phyloP scores from a whole-genome alignment of 2,797 vertebrate genomes.

The Fringilla coelebs region DNA sequence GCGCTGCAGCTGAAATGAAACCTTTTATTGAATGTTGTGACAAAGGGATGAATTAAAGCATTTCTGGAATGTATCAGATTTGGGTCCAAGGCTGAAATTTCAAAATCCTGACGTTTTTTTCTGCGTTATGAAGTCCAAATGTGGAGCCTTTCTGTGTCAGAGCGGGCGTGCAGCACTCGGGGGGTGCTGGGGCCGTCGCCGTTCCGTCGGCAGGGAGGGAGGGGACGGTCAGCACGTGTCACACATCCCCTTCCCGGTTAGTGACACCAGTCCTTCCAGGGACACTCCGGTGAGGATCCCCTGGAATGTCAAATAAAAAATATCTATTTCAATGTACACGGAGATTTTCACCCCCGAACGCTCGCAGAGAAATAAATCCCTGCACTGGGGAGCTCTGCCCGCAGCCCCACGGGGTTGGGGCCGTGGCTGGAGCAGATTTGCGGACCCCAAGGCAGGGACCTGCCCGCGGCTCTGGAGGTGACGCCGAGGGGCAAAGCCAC shows the following conservation, averaged over 20 bases:
- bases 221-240: not conserved
- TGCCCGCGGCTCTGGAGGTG: rapidly evolving
- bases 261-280: not conserved
- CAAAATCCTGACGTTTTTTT: slow-evolving; percentile 17
- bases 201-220: not conserved
- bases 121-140: slow-evolving; percentile 33
- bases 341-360: not conserved
- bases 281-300: not conserved
- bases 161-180: not conserved
- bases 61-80: slow-evolving; percentile 60
- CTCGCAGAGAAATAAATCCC: not conserved
- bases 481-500: not conserved
- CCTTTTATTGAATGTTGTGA: slow-evolving; percentile 35
- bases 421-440: not conserved
- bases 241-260: not conserved
- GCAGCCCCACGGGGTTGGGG: not conserved
- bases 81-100: slow-evolving; percentile 38
- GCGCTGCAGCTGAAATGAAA: not conserved
- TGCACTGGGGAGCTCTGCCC: not conserved
- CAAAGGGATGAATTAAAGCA: slow-evolving; percentile 53
- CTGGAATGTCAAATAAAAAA: not conserved
- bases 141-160: not conserved
- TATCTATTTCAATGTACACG: rapidly evolving
- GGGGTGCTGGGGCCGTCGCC: rapidly evolving
- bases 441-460: not conserved